Evolutionary conservation across 2,113 vertebrate genomes (phyloP).

Genomic region (Periophthalmus modestus): DNA sequence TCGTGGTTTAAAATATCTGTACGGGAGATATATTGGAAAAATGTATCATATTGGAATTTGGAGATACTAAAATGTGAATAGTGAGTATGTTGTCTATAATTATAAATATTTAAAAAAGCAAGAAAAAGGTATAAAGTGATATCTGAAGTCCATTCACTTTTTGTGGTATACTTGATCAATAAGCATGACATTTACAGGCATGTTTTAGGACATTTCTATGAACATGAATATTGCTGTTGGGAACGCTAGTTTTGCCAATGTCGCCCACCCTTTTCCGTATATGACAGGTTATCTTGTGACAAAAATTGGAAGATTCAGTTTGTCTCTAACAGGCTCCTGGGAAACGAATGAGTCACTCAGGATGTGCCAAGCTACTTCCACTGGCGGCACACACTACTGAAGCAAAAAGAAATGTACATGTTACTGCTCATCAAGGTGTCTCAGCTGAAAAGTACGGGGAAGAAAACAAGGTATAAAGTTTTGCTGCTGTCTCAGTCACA

Average conservation of each 20-base stretch:
- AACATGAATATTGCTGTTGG: background rate
- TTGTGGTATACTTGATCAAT: no score
- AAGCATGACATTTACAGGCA: background rate
- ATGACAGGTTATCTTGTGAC: background rate
- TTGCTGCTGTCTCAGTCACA: conserved; percentile 14
- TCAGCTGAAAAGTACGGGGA: background rate
- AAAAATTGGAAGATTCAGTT: background rate
- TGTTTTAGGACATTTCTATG: background rate
- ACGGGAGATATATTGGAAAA: no score
- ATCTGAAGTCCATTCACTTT: no score
- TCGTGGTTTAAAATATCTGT: background rate
- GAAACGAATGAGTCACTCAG: conserved; percentile 43
- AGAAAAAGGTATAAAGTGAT: no score
- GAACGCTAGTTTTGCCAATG: background rate
- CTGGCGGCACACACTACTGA: conserved; percentile 1
- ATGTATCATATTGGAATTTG: no score
- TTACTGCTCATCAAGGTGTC: conserved; percentile 19
- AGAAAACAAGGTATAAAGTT: background rate
- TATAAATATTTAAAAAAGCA: no score
- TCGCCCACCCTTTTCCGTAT: background rate
- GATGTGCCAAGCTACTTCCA: conserved; percentile 17
- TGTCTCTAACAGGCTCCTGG: conserved; percentile 28
- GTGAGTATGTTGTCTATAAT: no score
- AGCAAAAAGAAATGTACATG: conserved; percentile 16
- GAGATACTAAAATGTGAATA: no score